Evolutionary conservation across 2,888 invertebrate genomes (phyloP).

Genomic region (Linyphia triangularis): DNA sequence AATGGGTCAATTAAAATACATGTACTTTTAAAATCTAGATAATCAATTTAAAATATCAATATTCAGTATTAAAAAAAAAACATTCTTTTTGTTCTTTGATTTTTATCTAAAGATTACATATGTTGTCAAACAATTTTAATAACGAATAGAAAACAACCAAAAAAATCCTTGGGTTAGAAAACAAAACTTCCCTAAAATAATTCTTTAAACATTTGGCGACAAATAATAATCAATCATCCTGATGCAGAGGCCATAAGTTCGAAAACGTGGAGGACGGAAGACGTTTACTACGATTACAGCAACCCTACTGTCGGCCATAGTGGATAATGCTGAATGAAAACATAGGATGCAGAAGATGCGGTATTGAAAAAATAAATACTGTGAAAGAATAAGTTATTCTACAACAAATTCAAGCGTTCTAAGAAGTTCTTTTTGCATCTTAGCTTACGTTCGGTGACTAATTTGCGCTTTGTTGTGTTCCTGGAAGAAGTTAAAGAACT

Average conservation of each 20-base stretch:
- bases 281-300: constrained; percentile 55
- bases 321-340: constrained; percentile 72
- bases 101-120: no score
- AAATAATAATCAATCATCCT: not conserved
- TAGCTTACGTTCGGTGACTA: not conserved
- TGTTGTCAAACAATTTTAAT: no score
- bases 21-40: no score
- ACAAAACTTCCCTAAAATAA: not conserved
- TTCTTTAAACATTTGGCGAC: constrained; percentile 10
- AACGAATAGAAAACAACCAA: no score
- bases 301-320: constrained; percentile 73
- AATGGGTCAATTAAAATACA: no score
- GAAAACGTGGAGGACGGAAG: constrained; percentile 1
- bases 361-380: constrained; percentile 39
- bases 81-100: no score
- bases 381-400: not conserved
- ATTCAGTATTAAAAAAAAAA: no score
- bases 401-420: not conserved
- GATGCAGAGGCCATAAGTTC: constrained; percentile 2
- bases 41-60: no score
- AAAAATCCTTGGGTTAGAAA: not conserved
- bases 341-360: constrained; percentile 65
- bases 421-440: constrained; percentile 34
- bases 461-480: constrained; percentile 5
- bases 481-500: constrained; percentile 11